Evolutionary conservation across 2,888 invertebrate species (phyloP).

Genomic region (Lysandra coridon): DNA sequence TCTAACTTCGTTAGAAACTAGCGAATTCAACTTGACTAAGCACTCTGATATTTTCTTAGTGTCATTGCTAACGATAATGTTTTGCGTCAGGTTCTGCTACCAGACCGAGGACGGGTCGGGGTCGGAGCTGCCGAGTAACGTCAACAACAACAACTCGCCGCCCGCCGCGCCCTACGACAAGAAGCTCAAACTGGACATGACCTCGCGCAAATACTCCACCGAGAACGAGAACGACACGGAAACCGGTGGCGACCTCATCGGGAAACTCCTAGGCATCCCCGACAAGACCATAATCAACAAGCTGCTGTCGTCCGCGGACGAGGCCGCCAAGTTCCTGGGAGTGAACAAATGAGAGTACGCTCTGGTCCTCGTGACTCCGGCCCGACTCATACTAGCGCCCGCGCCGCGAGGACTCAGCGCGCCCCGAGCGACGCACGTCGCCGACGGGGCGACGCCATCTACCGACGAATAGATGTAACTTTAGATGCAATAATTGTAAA

Average conservation of each 20-base stretch:
- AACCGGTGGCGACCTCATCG: conserved; percentile 88
- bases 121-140: conserved; percentile 71
- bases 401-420: conserved; percentile 73
- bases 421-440: conserved; percentile 47
- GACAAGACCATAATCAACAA: conserved; percentile 92
- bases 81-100: conserved; percentile 59
- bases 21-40: too few species aligned
- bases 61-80: neutral
- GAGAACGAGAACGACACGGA: conserved; percentile 78
- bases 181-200: conserved; percentile 73
- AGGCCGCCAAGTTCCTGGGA: conserved; percentile 93
- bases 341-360: conserved; percentile 86
- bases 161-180: conserved; percentile 79
- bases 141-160: conserved; percentile 79
- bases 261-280: conserved; percentile 92
- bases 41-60: neutral
- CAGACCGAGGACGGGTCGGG: conserved; percentile 73
- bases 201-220: conserved; percentile 73
- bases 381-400: conserved; percentile 71
- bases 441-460: conserved; percentile 58
- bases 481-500: conserved; percentile 32
- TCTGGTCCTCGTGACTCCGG: conserved; percentile 75
- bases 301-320: conserved; percentile 89
- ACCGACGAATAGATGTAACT: conserved; percentile 52
- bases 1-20: too few species aligned